Conservation (phyloP, 2,888 invertebrate species). For the Chromoteleia sp. region DNA sequence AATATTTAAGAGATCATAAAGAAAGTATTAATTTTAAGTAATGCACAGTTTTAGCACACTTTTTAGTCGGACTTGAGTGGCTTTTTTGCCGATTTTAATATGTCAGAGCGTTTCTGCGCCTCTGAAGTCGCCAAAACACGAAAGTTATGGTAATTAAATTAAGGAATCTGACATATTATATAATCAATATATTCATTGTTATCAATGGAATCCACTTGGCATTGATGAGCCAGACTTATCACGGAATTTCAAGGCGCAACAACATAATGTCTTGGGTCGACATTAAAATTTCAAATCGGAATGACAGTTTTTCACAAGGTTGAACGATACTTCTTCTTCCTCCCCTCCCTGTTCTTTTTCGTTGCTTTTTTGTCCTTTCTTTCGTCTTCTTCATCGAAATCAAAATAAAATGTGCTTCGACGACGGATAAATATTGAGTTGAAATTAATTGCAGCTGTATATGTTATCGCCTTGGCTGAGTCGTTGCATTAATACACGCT, state of each 20-base stretch:
- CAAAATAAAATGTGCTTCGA: conserved; percentile 63
- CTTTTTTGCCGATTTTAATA: conserved; percentile 18
- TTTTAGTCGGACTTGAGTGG: conserved; percentile 18
- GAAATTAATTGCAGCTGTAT: conserved; percentile 69
- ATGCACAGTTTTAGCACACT: conserved; percentile 34
- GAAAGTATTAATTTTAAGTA: conserved; percentile 59
- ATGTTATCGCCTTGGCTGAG: conserved; percentile 67
- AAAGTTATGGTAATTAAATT: conserved; percentile 59
- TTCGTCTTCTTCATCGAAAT: conserved; percentile 51
- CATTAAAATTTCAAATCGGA: conserved; percentile 56
- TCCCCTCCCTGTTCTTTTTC: background rate
- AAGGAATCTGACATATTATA: conserved; percentile 55
- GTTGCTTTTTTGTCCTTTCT: conserved; percentile 3
- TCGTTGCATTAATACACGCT: conserved; percentile 71
- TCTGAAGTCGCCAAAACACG: conserved; percentile 31
- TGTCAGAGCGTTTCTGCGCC: conserved; percentile 47
- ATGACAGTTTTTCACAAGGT: conserved; percentile 63
- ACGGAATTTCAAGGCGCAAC: conserved; percentile 44
- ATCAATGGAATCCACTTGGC: conserved; percentile 56
- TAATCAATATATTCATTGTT: conserved; percentile 60
- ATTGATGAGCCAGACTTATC: conserved; percentile 59
- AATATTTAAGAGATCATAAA: conserved; percentile 52
- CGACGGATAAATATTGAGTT: conserved; percentile 68
- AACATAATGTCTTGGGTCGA: conserved; percentile 26
- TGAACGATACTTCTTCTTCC: conserved; percentile 23